These are phyloP conservation scores for Fulmarus glacialis DNA, from an alignment of 2,113 vertebrate species.

Conservation along the genomic window DNA sequence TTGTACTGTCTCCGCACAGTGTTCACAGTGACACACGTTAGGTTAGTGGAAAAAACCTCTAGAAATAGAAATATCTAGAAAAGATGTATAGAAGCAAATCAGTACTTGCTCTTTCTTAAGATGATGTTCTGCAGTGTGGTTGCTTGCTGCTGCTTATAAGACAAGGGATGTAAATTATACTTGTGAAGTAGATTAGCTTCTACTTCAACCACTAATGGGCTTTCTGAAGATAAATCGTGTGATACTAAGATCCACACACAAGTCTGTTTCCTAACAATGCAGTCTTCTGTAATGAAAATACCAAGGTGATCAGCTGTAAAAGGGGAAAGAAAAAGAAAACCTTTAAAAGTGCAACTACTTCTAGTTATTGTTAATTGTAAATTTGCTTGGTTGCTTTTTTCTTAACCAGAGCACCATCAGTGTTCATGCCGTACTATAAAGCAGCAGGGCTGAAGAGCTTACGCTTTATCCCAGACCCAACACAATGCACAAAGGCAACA, in stretches of 20 bases:
- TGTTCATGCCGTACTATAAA: background rate
- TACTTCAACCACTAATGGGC: slow-evolving; percentile 2
- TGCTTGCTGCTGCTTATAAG: background rate
- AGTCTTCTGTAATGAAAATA: background rate
- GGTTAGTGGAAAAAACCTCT: background rate
- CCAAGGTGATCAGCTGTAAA: background rate
- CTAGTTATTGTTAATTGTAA: background rate
- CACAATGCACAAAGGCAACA: slow-evolving; percentile 58
- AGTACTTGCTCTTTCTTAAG: background rate
- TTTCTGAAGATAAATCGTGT: slow-evolving; percentile 12
- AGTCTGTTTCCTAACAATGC: background rate
- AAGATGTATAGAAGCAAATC: background rate
- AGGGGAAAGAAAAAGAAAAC: background rate
- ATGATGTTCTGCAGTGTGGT: background rate
- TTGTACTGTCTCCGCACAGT: background rate
- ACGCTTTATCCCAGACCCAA: background rate
- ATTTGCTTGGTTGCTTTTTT: background rate
- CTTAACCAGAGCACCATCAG: slow-evolving; percentile 9
- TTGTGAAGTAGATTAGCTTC: background rate
- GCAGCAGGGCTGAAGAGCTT: slow-evolving; percentile 26
- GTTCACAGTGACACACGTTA: background rate
- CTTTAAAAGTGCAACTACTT: background rate
- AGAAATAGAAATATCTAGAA: background rate
- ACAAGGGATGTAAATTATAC: background rate
- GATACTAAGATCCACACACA: background rate